Conservation (phyloP, 2,113 vertebrate species). For the Malurus cyaneus region DNA sequence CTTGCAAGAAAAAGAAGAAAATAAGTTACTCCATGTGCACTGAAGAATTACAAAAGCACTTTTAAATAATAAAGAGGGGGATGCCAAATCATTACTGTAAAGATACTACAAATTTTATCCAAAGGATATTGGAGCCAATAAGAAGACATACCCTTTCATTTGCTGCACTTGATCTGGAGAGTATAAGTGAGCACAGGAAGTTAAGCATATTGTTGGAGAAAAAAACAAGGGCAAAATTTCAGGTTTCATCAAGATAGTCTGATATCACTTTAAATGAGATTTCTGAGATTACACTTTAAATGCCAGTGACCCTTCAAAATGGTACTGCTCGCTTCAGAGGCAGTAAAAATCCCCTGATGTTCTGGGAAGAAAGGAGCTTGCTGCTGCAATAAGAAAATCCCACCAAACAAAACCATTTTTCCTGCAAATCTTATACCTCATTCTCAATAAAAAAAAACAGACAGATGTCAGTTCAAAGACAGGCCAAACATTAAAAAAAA, state of each 20-base stretch:
- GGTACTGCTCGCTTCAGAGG: background rate
- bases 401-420: background rate
- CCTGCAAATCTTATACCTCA: background rate
- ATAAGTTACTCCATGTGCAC: background rate
- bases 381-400: background rate
- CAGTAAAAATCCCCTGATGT: fast-evolving
- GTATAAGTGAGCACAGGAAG: background rate
- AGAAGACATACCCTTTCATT: background rate
- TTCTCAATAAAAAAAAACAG: background rate
- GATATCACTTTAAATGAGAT: background rate
- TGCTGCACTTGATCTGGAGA: background rate
- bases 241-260: background rate
- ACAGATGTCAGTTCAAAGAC: background rate
- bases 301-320: background rate
- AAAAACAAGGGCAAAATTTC: background rate
- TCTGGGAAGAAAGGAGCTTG: background rate
- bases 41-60: background rate
- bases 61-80: background rate
- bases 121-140: background rate
- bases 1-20: background rate
- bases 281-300: background rate
- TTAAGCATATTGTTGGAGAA: background rate
- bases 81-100: background rate
- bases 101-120: background rate
- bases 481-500: background rate